Conservation (phyloP, 2,888 invertebrate genomes). For the Dilophus febrilis region DNA sequence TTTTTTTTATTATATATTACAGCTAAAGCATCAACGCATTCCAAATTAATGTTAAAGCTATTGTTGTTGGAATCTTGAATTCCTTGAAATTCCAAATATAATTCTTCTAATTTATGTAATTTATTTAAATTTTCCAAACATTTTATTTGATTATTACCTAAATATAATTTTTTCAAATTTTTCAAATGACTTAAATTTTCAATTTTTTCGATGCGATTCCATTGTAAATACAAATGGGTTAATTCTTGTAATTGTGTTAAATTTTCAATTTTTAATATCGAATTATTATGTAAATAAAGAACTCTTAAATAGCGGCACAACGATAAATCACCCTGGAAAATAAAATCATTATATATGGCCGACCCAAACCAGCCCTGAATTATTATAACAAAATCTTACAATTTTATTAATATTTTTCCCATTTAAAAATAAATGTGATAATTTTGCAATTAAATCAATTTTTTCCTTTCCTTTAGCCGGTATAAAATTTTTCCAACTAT, state of each 20-base stretch:
- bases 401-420: slow-evolving; percentile 38
- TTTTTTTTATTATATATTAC: no score
- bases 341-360: no score
- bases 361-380: no score
- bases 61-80: no score
- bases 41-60: no score
- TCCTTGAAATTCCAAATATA: slow-evolving; percentile 51
- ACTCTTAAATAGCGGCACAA: slow-evolving; percentile 35
- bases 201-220: slow-evolving; percentile 55
- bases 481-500: background rate
- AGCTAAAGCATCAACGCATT: no score
- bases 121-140: slow-evolving; percentile 51
- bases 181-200: slow-evolving; percentile 43
- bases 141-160: slow-evolving; percentile 48
- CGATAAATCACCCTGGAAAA: slow-evolving; percentile 26
- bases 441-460: slow-evolving; percentile 12
- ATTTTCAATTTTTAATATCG: slow-evolving; percentile 55
- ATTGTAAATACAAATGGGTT: slow-evolving; percentile 54
- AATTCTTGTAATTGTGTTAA: slow-evolving; percentile 44
- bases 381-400: no score
- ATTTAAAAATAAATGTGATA: slow-evolving; percentile 38
- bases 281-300: slow-evolving; percentile 67
- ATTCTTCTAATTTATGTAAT: slow-evolving; percentile 40
- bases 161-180: slow-evolving; percentile 60
- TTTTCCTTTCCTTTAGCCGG: background rate